These are phyloP conservation scores for Dasypolia templi DNA, from an alignment of 2,888 invertebrate genomes.

Conservation along the genomic window DNA sequence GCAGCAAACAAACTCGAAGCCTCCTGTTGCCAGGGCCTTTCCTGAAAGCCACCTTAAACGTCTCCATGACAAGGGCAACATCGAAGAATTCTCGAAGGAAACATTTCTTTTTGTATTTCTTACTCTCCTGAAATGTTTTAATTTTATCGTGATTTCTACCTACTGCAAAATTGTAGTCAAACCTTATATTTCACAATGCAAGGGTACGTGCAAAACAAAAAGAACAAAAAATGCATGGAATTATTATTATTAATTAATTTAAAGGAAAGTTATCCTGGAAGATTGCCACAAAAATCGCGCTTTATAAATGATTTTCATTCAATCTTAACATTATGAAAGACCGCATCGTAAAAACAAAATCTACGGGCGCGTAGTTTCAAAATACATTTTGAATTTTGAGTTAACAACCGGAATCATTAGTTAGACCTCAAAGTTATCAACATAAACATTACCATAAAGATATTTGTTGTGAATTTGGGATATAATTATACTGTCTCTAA, in stretches of 20 bases:
- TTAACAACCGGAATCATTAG: not conserved
- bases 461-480: not conserved
- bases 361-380: not conserved
- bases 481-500: not conserved
- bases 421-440: not conserved
- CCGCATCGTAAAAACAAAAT: not conserved
- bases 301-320: not conserved
- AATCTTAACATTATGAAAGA: too few relatives aligned
- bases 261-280: not conserved
- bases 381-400: not conserved
- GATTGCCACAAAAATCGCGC: not conserved
- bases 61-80: slow-evolving; percentile 93
- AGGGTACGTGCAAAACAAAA: not conserved
- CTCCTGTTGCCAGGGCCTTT: slow-evolving; percentile 93
- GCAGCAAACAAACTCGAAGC: slow-evolving; percentile 93
- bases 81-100: slow-evolving; percentile 93
- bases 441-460: not conserved
- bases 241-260: not conserved
- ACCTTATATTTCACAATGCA: not conserved
- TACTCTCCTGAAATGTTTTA: slow-evolving; percentile 38
- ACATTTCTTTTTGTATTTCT: slow-evolving; percentile 66
- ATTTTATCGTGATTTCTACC: not conserved
- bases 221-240: too few relatives aligned
- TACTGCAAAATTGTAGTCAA: not conserved
- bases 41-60: slow-evolving; percentile 94